Conservation (phyloP, 2,888 invertebrate species). For the Microdon myrmicae region DNA sequence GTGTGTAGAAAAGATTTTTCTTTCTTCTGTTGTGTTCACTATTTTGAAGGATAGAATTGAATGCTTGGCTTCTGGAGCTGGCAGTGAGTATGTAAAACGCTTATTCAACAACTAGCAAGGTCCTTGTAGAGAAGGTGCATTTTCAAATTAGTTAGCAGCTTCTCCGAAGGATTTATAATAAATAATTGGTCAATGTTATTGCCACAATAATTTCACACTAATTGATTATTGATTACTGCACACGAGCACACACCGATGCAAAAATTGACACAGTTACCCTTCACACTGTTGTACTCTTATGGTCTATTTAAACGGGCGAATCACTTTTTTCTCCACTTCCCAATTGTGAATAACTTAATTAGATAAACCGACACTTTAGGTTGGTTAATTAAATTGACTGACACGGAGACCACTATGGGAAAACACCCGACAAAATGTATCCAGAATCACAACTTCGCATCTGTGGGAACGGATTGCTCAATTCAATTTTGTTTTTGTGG, state of each 20-base stretch:
- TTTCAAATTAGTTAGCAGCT: too few species aligned
- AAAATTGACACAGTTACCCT: slow-evolving; percentile 21
- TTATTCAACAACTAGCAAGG: too few species aligned
- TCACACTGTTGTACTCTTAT: slow-evolving; percentile 7
- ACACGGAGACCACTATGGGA: slow-evolving; percentile 2
- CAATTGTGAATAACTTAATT: slow-evolving; percentile 40
- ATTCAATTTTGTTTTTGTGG: too few species aligned
- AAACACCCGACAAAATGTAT: too few species aligned
- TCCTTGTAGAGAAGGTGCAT: too few species aligned
- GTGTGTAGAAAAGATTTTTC: too few species aligned
- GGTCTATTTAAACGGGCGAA: background rate
- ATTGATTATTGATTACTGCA: slow-evolving; percentile 37
- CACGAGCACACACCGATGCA: slow-evolving; percentile 9
- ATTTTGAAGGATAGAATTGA: too few species aligned
- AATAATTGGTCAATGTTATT: slow-evolving; percentile 6
- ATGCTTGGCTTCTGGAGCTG: too few species aligned
- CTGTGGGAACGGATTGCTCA: too few species aligned
- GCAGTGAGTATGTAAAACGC: too few species aligned
- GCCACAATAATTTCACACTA: slow-evolving; percentile 21
- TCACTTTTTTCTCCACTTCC: slow-evolving; percentile 7
- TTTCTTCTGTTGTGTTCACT: too few species aligned
- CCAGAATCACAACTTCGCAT: too few species aligned
- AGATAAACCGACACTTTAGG: slow-evolving; percentile 21
- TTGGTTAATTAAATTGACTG: slow-evolving; percentile 25
- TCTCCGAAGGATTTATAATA: slow-evolving; percentile 10